Evolutionary conservation across 2,888 invertebrate species (phyloP), one percentile per base, ranked within the genome.

Genomic region (Chrysolina haemoptera): DNA sequence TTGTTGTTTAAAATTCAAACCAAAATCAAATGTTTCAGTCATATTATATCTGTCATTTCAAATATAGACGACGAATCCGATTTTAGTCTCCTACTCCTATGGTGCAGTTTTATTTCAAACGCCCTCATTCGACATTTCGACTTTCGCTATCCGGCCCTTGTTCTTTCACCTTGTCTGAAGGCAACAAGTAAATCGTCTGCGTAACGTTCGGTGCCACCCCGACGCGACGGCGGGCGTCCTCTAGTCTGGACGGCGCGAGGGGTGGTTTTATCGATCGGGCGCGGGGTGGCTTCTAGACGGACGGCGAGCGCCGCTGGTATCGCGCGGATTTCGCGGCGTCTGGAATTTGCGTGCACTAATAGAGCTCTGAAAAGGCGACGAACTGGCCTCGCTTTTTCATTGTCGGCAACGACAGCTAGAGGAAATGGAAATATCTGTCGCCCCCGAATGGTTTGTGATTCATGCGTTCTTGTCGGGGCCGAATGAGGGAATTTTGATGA

Each of bases 141-240:
- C 64, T 35, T 65, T 62, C 62, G 22, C n/a, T 62, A 8, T 14
- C 11, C 62, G 27, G 4, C 16, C 3, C 18, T 55, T 18, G 43
- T 14, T 46, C 43, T 12, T 46, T 16, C 18, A 20, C 43, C 63
- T 63, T 41, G 40, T 43, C 40, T 43, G 40, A 40, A 18, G 11
- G 20, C 41, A 63, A 43, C 63, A 63, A 63, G 59, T 63, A 63
- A 63, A 63, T 14, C 41, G 43, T 43, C 40, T 63, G 40, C 20
- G 12, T 18, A 43, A 12, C 9, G 8, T n/a, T 59, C 63, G 63
- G 20, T 22, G 65, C 22, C 65, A 20, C 46, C 59, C 55, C 16
- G 71, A 35, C 66, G 65, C 59, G 62, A 40, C 62, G 71, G 11
- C 53, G 63, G 53, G 68, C 72, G 72, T 27, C 72, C 72, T 53